Percentiles rank a stretch among this genome's conserved stretches.
These are phyloP conservation scores for Procambarus virginalis DNA, from an alignment of 1,140 invertebrate genomes.

Conservation along the genomic window DNA sequence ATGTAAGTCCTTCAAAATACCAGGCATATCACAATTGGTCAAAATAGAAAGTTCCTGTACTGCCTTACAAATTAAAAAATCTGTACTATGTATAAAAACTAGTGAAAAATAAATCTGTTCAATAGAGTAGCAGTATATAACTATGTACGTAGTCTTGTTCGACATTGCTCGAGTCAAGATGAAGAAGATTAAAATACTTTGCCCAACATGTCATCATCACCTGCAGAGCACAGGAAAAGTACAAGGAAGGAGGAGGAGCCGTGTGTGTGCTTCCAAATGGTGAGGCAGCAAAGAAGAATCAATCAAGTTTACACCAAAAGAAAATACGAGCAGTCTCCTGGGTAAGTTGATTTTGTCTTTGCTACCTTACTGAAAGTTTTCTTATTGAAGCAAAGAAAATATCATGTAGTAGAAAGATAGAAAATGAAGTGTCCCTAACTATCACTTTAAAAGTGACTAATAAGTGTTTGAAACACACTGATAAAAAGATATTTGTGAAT, in stretches of 20 bases:
- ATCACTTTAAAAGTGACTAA: conserved; percentile 49
- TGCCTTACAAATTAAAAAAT: not conserved
- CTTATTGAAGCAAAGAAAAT: conserved; percentile 27
- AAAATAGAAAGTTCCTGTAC: not conserved
- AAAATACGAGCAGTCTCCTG: not conserved
- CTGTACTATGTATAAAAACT: not conserved
- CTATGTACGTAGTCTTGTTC: not conserved
- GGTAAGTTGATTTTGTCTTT: conserved; percentile 17
- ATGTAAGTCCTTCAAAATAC: not conserved
- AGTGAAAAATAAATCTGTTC: conserved; percentile 7
- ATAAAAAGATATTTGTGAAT: conserved; percentile 56
- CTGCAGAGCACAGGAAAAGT: conserved; percentile 16
- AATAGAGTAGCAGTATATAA: conserved; percentile 4
- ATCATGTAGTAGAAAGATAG: conserved; percentile 21
- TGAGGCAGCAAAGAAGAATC: not conserved
- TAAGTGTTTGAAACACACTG: conserved; percentile 60
- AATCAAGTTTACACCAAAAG: not conserved
- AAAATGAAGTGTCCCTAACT: conserved; percentile 47
- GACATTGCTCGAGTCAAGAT: conserved; percentile 26
- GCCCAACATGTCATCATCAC: conserved; percentile 23
- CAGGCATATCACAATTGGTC: not conserved
- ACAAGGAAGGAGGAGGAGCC: not conserved
- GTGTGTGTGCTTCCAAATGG: not conserved
- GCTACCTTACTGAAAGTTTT: not conserved
- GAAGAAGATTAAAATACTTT: conserved; percentile 26